These are phyloP conservation scores for Synanthedon vespiformis DNA, from an alignment of 2,888 invertebrate genomes.

Conservation along the genomic window DNA sequence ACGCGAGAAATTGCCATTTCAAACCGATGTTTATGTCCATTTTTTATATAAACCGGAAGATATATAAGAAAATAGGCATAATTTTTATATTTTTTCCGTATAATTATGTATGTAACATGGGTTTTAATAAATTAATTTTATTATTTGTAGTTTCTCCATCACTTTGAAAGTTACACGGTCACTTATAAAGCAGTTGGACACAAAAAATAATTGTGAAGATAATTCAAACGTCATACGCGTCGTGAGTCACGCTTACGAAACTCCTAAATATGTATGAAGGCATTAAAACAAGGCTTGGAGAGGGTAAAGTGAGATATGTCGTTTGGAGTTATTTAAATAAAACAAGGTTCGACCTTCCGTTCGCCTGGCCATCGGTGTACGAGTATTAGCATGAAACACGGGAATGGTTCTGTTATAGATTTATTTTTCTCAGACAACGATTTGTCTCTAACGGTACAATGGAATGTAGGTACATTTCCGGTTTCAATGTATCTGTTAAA, in stretches of 20 bases:
- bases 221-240: slow-evolving; percentile 25
- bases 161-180: not conserved
- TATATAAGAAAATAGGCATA: too few species aligned
- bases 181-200: not conserved
- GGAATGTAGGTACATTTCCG: slow-evolving; percentile 6
- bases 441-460: slow-evolving; percentile 12
- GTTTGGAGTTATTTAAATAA: slow-evolving; percentile 40
- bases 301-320: slow-evolving; percentile 29
- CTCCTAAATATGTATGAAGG: slow-evolving; percentile 52
- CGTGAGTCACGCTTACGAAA: slow-evolving; percentile 36
- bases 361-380: slow-evolving; percentile 17
- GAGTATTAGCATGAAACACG: slow-evolving; percentile 33
- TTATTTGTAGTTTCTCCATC: not conserved
- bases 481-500: not conserved
- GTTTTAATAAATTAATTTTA: too few species aligned
- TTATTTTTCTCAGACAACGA: slow-evolving; percentile 15
- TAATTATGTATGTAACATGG: too few species aligned
- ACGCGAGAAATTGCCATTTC: too few species aligned
- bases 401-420: slow-evolving; percentile 15
- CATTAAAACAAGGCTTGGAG: slow-evolving; percentile 48
- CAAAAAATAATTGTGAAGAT: slow-evolving; percentile 20
- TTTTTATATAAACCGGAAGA: too few species aligned
- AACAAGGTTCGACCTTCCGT: slow-evolving; percentile 39
- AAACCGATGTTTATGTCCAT: too few species aligned
- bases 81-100: too few species aligned